A percentile compares a stretch with the other conserved stretches of the same genome.
These are phyloP conservation scores for Thamnophis sirtalis DNA, from an alignment of 2,113 vertebrate species.

Conservation along the genomic window DNA sequence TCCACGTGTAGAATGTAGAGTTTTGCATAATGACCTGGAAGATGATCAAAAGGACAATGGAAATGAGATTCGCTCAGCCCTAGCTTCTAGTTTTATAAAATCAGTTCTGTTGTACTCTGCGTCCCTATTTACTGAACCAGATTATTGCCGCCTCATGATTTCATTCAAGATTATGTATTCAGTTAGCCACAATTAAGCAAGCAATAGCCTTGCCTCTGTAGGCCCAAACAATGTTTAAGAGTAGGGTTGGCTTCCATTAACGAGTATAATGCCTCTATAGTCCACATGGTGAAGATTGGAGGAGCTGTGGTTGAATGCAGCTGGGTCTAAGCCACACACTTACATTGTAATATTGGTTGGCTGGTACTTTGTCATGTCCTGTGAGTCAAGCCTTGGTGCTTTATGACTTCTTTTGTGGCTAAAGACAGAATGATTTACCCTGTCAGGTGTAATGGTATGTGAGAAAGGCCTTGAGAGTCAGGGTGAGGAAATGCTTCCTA, in stretches of 20 bases:
- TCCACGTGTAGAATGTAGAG: not conserved
- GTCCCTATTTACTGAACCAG: not conserved
- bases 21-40: not conserved
- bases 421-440: not conserved
- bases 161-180: not conserved
- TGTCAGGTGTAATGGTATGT: not conserved
- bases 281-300: not conserved
- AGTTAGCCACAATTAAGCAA: not conserved
- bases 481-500: not conserved
- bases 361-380: not conserved
- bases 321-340: not conserved
- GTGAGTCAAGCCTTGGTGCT: not conserved
- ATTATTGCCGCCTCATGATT: not conserved
- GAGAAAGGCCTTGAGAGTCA: not conserved
- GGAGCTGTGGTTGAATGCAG: not conserved
- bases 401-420: not conserved
- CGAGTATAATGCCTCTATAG: not conserved
- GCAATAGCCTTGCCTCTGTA: not conserved
- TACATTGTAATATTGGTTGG: not conserved
- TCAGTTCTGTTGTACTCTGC: not conserved
- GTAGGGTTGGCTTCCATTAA: not conserved
- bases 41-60: not conserved
- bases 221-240: not conserved
- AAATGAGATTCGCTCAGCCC: not conserved
- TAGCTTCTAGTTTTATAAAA: not conserved